phyloP scores from a whole-genome alignment of 2,113 vertebrate genomes.

The Oncorhynchus tshawytscha region DNA sequence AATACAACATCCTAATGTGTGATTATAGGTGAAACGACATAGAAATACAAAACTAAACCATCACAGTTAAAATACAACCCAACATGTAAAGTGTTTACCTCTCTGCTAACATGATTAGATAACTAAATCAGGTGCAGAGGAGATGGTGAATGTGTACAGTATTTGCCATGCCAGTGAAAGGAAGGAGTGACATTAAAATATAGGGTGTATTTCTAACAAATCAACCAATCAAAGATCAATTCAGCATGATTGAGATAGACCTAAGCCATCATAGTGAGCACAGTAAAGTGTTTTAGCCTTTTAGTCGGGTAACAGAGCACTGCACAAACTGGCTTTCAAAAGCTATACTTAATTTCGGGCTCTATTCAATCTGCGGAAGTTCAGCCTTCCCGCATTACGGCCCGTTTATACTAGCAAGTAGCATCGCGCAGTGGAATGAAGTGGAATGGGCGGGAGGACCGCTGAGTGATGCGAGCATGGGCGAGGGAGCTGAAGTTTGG shows the following conservation, averaged over 20 bases:
- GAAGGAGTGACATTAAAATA: conserved; percentile 54
- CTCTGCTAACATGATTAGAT: conserved; percentile 50
- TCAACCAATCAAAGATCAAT: conserved; percentile 29
- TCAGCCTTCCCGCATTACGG: no score
- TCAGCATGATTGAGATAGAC: conserved; percentile 40
- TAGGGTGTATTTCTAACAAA: conserved; percentile 24
- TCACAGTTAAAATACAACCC: conserved; percentile 67
- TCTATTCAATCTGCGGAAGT: no score
- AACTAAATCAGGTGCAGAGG: conserved; percentile 44
- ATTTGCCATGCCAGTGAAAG: conserved; percentile 68
- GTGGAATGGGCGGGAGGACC: no score
- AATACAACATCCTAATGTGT: conserved; percentile 58
- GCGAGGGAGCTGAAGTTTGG: no score
- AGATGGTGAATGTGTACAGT: conserved; percentile 59
- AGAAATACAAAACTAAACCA: conserved; percentile 48
- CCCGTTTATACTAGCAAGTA: no score
- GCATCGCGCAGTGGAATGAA: no score
- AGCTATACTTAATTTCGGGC: neutral
- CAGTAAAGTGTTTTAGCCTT: conserved; percentile 55
- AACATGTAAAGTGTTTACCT: conserved; percentile 70
- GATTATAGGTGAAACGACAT: conserved; percentile 62
- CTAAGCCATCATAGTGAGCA: conserved; percentile 38
- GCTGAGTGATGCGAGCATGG: no score
- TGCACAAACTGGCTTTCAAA: neutral
- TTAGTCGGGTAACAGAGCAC: conserved; percentile 4